phyloP scores from a whole-genome alignment of 2,888 invertebrate genomes.

The Bruchidius siliquastri region DNA sequence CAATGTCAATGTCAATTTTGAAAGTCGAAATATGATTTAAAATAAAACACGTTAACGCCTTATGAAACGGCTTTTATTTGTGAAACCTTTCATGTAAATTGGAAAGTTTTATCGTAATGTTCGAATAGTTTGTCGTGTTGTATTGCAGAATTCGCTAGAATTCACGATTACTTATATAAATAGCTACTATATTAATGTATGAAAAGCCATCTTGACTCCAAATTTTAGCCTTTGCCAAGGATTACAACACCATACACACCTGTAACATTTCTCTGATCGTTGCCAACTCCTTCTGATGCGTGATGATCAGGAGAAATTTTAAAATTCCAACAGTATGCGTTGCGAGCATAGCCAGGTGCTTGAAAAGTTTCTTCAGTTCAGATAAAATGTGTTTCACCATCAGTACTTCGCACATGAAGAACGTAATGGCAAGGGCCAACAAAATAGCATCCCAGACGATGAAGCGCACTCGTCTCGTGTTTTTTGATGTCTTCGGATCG shows the following conservation, averaged over 20 bases:
- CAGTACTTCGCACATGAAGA: slow-evolving; percentile 12
- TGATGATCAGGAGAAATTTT: slow-evolving; percentile 23
- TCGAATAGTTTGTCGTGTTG: no score
- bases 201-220: no score
- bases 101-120: no score
- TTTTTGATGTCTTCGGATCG: slow-evolving; percentile 1
- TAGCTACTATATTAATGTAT: no score
- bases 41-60: no score
- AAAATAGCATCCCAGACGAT: slow-evolving; percentile 5
- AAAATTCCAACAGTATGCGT: slow-evolving; percentile 26
- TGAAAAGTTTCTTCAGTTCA: slow-evolving; percentile 15
- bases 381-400: slow-evolving; percentile 11
- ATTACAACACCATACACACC: background rate
- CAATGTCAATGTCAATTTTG: no score
- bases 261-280: slow-evolving; percentile 9
- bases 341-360: slow-evolving; percentile 25
- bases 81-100: no score
- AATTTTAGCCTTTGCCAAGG: no score
- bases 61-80: no score
- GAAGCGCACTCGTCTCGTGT: slow-evolving; percentile 5
- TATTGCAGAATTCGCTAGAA: no score
- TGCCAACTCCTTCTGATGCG: slow-evolving; percentile 7
- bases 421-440: slow-evolving; percentile 4
- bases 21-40: no score
- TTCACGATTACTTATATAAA: no score